These are phyloP conservation scores for Sarcophaga caerulescens DNA, from an alignment of 2,888 invertebrate species.

Conservation along the genomic window DNA sequence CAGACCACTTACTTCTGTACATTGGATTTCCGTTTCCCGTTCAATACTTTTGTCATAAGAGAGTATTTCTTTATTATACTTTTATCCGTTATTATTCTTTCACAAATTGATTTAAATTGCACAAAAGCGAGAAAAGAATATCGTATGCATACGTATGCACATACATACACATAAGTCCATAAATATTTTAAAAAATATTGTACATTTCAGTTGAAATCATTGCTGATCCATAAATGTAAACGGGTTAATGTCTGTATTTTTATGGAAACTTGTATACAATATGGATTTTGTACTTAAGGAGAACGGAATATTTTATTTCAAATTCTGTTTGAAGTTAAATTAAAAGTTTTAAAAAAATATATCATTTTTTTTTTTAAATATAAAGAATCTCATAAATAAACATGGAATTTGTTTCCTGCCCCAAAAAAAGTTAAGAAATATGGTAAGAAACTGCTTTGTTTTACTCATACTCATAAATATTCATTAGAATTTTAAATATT, in stretches of 20 bases:
- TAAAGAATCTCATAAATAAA: too few species aligned
- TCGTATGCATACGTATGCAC: too few species aligned
- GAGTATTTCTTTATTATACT: not conserved
- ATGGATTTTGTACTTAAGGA: not conserved
- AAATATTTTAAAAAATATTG: too few species aligned
- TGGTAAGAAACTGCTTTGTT: not conserved
- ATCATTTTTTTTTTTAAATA: too few species aligned
- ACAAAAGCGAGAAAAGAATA: not conserved
- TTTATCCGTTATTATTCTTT: not conserved
- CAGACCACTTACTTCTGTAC: not conserved
- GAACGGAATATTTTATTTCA: too few species aligned
- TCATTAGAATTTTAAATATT: not conserved
- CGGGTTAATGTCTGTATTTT: slow-evolving; percentile 35
- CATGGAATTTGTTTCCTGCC: too few species aligned
- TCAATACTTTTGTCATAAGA: not conserved
- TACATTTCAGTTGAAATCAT: too few species aligned
- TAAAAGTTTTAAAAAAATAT: too few species aligned
- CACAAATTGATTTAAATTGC: not conserved
- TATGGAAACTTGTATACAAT: slow-evolving; percentile 13
- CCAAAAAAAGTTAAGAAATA: too few species aligned
- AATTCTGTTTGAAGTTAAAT: too few species aligned
- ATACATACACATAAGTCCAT: not conserved
- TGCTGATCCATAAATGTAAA: not conserved
- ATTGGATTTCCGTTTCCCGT: not conserved
- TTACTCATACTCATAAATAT: too few species aligned